Base-by-base conservation (phyloP, 2,888 invertebrate species). In the Cephus pulcher region DNA sequence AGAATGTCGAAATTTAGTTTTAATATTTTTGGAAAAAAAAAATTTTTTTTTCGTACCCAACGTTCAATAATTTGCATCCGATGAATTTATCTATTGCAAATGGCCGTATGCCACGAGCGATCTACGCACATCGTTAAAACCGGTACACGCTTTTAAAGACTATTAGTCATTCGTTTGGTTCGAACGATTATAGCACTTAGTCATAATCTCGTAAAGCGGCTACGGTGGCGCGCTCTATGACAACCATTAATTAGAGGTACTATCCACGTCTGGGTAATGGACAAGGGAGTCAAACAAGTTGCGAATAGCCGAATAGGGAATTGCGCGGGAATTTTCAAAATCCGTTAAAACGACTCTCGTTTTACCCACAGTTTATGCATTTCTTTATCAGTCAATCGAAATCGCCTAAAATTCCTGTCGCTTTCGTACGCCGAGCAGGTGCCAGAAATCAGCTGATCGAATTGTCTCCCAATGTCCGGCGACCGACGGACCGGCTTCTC, bases 161-260 rank as follows among this genome's bases (percentile, higher is more conserved):
- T 83, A 83, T 86, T 86, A 84, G 84, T 85, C 84, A 84, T 80
- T 83, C 84, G 81, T 83, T 82, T 82, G 71, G 82, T 82, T 81
- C 80, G 75, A 81, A 80, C 82, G 82, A 85, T 85, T 84, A 84
- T 82, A 81, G 80, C 82, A 81, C 83, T 80, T 81, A 80, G 78
- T 82, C 79, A 81, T 81, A 83, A 83, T 80, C 80, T 80, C 76
- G 81, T 80, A 79, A 81, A 82, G 79, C 83, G 30, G 33, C 34
- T n/a, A 73, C 23, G 33, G 33, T 73, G 23, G 34, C 73, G 34
- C 73, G 23, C 34, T n/a, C 34, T 73, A 73, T 73, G 34, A 73
- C 73, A n/a, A 34, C 33, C 73, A 33, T 73, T 23, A 73, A 73
- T 34, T 73, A 34, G 11, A 73, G 33, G 33, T 73, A 73, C 33